These are phyloP conservation scores for Pycnomerus fuliginosus DNA, from an alignment of 2,888 invertebrate species.

Conservation along the genomic window DNA sequence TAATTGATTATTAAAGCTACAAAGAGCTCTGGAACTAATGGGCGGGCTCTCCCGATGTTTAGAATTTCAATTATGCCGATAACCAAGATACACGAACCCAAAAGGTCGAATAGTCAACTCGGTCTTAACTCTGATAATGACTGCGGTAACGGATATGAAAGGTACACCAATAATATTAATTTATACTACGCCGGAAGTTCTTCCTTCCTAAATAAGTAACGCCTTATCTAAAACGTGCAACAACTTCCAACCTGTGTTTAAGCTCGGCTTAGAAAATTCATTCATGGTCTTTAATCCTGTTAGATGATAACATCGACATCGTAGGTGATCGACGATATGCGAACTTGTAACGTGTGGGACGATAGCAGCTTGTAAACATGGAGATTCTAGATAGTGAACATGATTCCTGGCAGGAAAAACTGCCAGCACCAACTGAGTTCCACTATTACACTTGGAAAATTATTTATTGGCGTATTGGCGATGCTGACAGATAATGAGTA, in stretches of 20 bases:
- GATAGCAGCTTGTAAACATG: conserved; percentile 41
- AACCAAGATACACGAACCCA: conserved; percentile 14
- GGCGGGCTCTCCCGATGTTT: conserved; percentile 25
- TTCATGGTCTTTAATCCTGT: no score
- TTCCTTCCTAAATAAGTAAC: no score
- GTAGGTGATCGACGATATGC: conserved; percentile 30
- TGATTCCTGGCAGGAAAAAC: conserved; percentile 20
- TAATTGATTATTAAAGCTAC: conserved; percentile 36
- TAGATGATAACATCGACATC: no score
- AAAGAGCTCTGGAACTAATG: conserved; percentile 29
- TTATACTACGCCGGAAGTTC: conserved; percentile 15
- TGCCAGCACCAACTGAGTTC: conserved; percentile 21
- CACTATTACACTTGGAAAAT: conserved; percentile 24
- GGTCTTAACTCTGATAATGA: conserved; percentile 18
- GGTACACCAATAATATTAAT: conserved; percentile 21
- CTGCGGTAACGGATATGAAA: conserved; percentile 22
- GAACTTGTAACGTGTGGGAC: conserved; percentile 31
- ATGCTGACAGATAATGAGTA: conserved; percentile 20
- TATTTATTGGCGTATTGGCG: conserved; percentile 20
- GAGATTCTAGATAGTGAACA: conserved; percentile 25
- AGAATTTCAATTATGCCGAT: conserved; percentile 26
- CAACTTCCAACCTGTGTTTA: no score
- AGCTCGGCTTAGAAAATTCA: no score
- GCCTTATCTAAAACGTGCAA: no score
- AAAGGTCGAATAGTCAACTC: conserved; percentile 22